A percentile compares a stretch with the other conserved stretches of the same genome.
phyloP scores from a whole-genome alignment of 92 coral and sea anemone genomes.

The Plumapathes pennacea region DNA sequence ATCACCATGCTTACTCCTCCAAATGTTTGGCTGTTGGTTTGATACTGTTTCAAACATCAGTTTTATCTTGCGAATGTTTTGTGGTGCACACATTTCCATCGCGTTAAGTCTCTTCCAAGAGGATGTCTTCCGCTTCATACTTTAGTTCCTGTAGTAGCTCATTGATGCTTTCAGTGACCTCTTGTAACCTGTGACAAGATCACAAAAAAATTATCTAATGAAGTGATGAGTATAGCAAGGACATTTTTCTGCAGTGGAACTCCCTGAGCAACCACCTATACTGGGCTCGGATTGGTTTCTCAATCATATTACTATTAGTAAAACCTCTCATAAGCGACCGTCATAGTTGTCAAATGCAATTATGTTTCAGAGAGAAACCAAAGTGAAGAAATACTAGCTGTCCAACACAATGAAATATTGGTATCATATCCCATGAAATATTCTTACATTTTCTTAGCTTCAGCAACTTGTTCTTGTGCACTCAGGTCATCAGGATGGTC shows the following conservation, averaged over 20 bases:
- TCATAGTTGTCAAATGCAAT: too few species aligned
- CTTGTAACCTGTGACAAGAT: conserved; percentile 53
- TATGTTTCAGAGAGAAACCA: background rate
- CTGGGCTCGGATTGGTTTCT: too few species aligned
- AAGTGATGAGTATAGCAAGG: too few species aligned
- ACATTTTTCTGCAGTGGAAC: too few species aligned
- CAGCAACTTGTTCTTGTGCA: conserved; percentile 21
- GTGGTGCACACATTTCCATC: background rate
- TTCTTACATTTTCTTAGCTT: conserved; percentile 33
- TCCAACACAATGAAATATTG: background rate
- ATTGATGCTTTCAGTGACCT: conserved; percentile 46
- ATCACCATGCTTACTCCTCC: too few species aligned
- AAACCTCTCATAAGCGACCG: too few species aligned
- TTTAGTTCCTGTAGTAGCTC: conserved; percentile 79
- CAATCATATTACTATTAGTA: too few species aligned
- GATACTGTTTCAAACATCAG: too few species aligned
- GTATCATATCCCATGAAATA: background rate
- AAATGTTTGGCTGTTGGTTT: too few species aligned
- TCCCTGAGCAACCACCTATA: too few species aligned
- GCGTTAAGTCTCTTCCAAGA: conserved; percentile 33
- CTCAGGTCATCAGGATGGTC: conserved; percentile 30
- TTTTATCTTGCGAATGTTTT: too few species aligned
- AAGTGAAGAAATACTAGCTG: background rate
- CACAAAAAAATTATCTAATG: too few species aligned
- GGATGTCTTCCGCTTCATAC: conserved; percentile 84